These are phyloP conservation scores for Brachirus orientalis DNA, from an alignment of 2,113 vertebrate genomes.

Conservation along the genomic window DNA sequence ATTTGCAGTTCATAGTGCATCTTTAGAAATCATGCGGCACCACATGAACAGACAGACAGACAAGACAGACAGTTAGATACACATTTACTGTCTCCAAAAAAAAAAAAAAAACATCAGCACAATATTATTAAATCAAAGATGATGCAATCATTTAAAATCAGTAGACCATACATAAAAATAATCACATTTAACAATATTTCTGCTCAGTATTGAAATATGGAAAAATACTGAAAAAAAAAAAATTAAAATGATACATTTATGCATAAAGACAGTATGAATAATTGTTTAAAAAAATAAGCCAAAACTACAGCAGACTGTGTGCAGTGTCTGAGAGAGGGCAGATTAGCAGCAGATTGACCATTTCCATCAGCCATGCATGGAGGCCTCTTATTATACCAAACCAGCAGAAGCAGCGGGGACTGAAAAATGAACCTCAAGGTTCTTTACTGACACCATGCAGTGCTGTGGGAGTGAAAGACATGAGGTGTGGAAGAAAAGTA, in stretches of 20 bases:
- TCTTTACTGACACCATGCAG: constrained; percentile 35
- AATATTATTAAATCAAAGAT: constrained; percentile 21
- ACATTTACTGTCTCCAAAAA: constrained; percentile 27
- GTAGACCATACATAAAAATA: neutral
- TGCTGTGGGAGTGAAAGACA: constrained; percentile 29
- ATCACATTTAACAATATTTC: constrained; percentile 15
- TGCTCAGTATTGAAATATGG: constrained; percentile 6
- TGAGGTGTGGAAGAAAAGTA: neutral
- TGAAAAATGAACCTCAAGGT: neutral
- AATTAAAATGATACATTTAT: neutral
- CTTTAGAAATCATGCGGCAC: constrained; percentile 48
- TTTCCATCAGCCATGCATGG: constrained; percentile 54
- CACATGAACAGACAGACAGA: constrained; percentile 28
- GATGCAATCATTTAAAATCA: too few relatives aligned
- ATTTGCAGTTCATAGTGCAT: constrained; percentile 21
- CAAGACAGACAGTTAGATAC: constrained; percentile 11
- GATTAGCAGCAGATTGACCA: constrained; percentile 15
- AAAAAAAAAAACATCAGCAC: constrained; percentile 18
- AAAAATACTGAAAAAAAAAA: neutral
- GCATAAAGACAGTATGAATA: neutral
- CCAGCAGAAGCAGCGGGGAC: constrained; percentile 17
- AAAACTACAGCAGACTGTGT: neutral
- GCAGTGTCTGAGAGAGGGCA: constrained; percentile 16
- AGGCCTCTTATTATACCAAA: constrained; percentile 21
- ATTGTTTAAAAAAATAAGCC: neutral